Conservation (phyloP, 2,113 vertebrate species). For the Zingel zingel region DNA sequence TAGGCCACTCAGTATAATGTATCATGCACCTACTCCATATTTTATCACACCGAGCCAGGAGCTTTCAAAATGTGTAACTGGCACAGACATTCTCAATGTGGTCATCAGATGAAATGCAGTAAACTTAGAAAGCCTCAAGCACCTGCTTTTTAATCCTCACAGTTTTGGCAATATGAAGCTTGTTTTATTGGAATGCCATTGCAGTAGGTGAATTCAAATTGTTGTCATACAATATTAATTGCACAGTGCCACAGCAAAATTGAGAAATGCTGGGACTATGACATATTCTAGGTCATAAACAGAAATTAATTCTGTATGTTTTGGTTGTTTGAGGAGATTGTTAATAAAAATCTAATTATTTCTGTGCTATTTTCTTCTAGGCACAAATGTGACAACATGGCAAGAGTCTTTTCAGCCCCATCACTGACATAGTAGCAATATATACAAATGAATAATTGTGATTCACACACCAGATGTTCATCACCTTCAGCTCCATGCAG, state of each 20-base stretch:
- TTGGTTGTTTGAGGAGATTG: constrained; percentile 1
- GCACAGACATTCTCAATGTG: constrained; percentile 30
- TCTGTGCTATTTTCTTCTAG: not conserved
- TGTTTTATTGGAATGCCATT: constrained; percentile 46
- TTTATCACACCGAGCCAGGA: constrained; percentile 41
- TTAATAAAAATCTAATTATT: not conserved
- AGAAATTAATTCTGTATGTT: not conserved
- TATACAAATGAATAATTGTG: too few species aligned
- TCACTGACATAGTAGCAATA: not conserved
- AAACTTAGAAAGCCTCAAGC: constrained; percentile 41
- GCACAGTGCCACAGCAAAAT: constrained; percentile 28
- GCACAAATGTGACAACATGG: too few species aligned
- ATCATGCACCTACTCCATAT: constrained; percentile 26
- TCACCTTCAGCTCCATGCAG: too few species aligned
- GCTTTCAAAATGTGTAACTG: constrained; percentile 32
- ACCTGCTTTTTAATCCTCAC: constrained; percentile 56
- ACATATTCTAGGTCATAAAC: constrained; percentile 27
- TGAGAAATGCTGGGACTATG: constrained; percentile 8
- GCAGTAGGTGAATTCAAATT: constrained; percentile 52
- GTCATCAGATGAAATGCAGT: constrained; percentile 46
- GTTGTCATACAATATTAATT: constrained; percentile 67
- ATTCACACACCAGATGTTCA: too few species aligned
- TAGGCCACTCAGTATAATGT: not conserved
- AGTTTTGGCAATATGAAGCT: constrained; percentile 52
- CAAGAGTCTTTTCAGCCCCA: too few species aligned